A percentile compares a stretch with the other conserved stretches of the same genome.
phyloP scores from a whole-genome alignment of 2,113 vertebrate species.

The Spilogale gracilis region DNA sequence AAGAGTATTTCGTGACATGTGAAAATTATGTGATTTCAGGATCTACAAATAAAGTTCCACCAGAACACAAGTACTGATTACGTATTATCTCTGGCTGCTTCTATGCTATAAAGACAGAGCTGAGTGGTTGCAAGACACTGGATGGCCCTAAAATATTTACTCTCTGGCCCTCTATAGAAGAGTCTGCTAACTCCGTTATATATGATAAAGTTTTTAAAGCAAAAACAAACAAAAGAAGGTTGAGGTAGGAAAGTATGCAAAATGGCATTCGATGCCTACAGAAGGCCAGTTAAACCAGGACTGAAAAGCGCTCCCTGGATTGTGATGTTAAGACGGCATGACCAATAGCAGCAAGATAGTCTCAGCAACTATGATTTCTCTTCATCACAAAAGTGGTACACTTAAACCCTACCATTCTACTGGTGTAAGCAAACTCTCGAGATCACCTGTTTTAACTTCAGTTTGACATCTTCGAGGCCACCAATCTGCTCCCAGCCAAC shows the following conservation, averaged over 20 bases:
- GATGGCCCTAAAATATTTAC: background rate
- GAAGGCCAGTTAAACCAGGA: background rate
- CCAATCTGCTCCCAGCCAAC: conserved; percentile 96
- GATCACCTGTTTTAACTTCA: conserved; percentile 94
- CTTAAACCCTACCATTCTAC: background rate
- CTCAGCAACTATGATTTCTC: background rate
- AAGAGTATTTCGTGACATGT: background rate
- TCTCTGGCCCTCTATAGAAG: background rate
- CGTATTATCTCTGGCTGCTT: background rate
- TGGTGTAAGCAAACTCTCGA: background rate
- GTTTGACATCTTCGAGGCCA: conserved; percentile 95
- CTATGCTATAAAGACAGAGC: fast-evolving
- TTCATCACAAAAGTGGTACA: background rate
- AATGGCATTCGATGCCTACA: background rate
- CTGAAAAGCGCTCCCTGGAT: background rate
- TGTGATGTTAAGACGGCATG: background rate
- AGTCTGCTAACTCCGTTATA: background rate
- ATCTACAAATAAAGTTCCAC: background rate
- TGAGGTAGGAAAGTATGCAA: background rate
- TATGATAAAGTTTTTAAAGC: background rate
- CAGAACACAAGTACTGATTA: background rate
- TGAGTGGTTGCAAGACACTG: background rate
- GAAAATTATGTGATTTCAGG: conserved; percentile 9
- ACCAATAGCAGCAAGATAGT: background rate
- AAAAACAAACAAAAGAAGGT: background rate